These are phyloP conservation scores for Glaucidium brasilianum DNA, from an alignment of 2,113 vertebrate species.

Conservation along the genomic window DNA sequence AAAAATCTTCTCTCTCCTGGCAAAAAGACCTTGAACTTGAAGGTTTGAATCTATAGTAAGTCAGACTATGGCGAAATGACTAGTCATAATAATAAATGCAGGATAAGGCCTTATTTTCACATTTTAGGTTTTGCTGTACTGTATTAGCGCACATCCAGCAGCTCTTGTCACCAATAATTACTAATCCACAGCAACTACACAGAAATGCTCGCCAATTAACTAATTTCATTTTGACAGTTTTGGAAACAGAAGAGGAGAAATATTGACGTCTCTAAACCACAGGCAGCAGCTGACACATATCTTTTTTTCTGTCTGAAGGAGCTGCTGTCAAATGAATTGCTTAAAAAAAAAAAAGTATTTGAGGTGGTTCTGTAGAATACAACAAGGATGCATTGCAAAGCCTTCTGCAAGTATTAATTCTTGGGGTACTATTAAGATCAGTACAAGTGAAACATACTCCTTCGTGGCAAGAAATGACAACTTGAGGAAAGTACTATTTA, in stretches of 20 bases:
- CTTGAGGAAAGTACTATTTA: neutral
- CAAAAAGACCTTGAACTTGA: slow-evolving; percentile 5
- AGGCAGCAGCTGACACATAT: slow-evolving; percentile 42
- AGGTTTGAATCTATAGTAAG: neutral
- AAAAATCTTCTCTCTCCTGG: slow-evolving; percentile 8
- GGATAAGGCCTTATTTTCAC: neutral
- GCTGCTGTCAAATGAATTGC: slow-evolving; percentile 57
- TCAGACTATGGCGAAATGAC: neutral
- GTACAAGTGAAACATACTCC: slow-evolving; percentile 23
- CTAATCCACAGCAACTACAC: slow-evolving; percentile 21
- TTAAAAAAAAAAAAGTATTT: slow-evolving; percentile 39
- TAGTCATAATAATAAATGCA: neutral
- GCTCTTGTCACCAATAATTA: slow-evolving; percentile 46
- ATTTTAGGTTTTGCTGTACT: slow-evolving; percentile 6
- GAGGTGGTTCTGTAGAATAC: neutral
- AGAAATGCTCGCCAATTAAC: slow-evolving; percentile 51
- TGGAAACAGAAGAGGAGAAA: slow-evolving; percentile 60
- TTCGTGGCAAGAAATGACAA: neutral
- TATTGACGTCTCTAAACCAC: slow-evolving; percentile 41
- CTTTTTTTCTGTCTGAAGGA: slow-evolving; percentile 44
- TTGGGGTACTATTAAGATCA: neutral
- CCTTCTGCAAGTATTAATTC: slow-evolving; percentile 42
- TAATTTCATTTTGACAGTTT: slow-evolving; percentile 57
- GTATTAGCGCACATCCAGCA: slow-evolving; percentile 5
- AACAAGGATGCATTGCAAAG: neutral